Base-by-base conservation (phyloP, 2,888 invertebrate species). In the Lithophane semibrunnea region DNA sequence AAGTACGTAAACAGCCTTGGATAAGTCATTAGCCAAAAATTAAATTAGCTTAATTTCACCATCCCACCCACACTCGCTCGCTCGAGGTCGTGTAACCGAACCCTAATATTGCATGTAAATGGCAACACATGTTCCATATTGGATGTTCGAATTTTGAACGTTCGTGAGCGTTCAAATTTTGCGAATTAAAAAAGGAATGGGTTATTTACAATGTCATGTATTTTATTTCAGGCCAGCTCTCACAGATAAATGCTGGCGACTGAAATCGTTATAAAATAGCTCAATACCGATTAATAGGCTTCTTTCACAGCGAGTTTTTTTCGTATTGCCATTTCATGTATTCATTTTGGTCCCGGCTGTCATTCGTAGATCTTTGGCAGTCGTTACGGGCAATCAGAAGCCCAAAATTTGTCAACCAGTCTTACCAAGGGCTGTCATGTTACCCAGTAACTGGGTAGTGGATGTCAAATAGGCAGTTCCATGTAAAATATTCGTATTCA, bases 71-170 rank as follows among this genome's bases (percentile, higher is more conserved):
- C 49, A 63, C 67, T 68, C 65, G 64, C 67, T 68, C 65, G 64
- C 58, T 60, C 81, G 71, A 84, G 75, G 82, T 52, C 79, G 56
- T 74, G 60, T 71, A 63, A 75, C 83, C 89, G 8, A 78, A 58
- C 88, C 88, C 82, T 73, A 71, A 83, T 89, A 65, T 88, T 85
- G 88, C 88, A 88, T 85, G 88, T 79, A 73, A 79, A 85, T 85
- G 84, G 80, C 79, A 82, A 74, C 85, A 77, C 71, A 78, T 81
- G 74, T 56, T 77, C 71, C 71, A 82, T 77, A 73, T 67, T 76
- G n/a, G 73, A 73, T 74, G 54, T 83, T 86, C 21, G 69, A 86
- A 86, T 71, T 86, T 75, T n/a, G 24, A 54, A 74, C 64, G 64
- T 73, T 68, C 70, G 68, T 66, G 75, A 61, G 49, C 44, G 47